Evolutionary conservation across 2,113 vertebrate genomes (phyloP), one percentile per base, ranked within the genome.

Genomic region (Zonotrichia leucophrys): DNA sequence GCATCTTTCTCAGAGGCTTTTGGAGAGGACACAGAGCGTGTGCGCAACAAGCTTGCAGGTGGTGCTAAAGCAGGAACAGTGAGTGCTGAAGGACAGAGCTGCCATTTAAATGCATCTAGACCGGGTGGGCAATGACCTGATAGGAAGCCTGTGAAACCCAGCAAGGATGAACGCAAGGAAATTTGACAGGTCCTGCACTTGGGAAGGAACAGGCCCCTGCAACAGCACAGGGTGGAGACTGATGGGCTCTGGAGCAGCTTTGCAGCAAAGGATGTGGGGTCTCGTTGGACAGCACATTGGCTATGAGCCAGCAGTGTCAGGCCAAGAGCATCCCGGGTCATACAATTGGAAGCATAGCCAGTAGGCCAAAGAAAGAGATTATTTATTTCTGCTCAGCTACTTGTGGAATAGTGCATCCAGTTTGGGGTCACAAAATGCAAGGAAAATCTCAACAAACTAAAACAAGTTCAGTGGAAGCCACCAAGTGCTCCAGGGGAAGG

Each of bases 381-480:
- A 18, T 31, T 50, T 70, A 17, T 72, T 87, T 62, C 63, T 73
- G 10, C 30, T 76, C 22, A 59, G 49, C 27, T 70, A 35, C 5
- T 0, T 9, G 17, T 49, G n/a, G 15, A 59, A 42, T 14, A 47
- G 4, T 0, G 4, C 31, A 10, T 77, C 33, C 7, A 7, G 18
- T 63, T 31, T 60, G 15, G 14, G 11, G 12, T 73, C 21, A 15
- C n/a, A 3, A 4, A 78, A 63, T 53, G 23, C 17, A 66, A 63
- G 18, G 17, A 55, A 74, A 78, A 55, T 35, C 18, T 75, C 55
- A 82, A 15, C 24, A 74, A 69, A 66, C 37, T n/a, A 39, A 12
- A 66, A 33, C 1, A 1, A 62, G n/a, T 82, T 84, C 62, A 55
- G 49, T 39, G 39, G 53, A 86, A 66, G 27, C 35, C 44, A 64